Base-by-base conservation (phyloP, 2,113 vertebrate species). In the Forbesichthys papilliferus region DNA sequence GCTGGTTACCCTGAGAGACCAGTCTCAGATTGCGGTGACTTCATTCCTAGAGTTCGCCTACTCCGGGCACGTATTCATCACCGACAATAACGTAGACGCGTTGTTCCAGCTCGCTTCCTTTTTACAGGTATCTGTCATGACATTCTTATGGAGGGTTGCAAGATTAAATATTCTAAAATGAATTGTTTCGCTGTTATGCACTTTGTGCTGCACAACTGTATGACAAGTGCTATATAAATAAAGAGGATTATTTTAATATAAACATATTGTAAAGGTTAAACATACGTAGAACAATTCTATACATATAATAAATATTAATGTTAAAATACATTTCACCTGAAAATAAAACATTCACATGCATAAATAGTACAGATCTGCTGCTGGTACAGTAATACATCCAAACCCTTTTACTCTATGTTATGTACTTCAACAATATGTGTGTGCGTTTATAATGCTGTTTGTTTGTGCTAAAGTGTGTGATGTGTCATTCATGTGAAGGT, bases 41-140 rank as follows among this genome's bases (percentile, higher is more conserved):
- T 91, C 93, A 55, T 99, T 99, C 86, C 92, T 99, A 78, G 96
- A 99, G 90, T 99, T 97, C 18, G 96, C 96, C 65, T 99, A 99
- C 75, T 95, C 95, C 7, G 98, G 98, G 73, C 93, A 94, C 84
- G 86, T 90, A n/a, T 92, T 96, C 80, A 96, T 99, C 91, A 95
- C 94, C 42, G 94, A 96, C 54, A 92, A 94, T 73, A 99, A 99
- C 6, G 93, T 99, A 69, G 95, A 98, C 87, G 94, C 95, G 94
- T 89, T 98, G 78, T 98, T 98, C 80, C 97, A 99, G 69, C 86
- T 98, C n/a, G 94, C 97, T 0, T 96, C 98, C 16, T 99, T 98
- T 88, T 93, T 99, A 79, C 98, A 99, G 91, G 92, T 92, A 81
- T 59, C 3, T 0, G 12, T 0, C 33, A 33, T 1, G 12, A 33